Percentiles rank a stretch among this genome's conserved stretches.
These are phyloP conservation scores for Nasua narica DNA, from an alignment of 2,797 vertebrate genomes.

Conservation along the genomic window DNA sequence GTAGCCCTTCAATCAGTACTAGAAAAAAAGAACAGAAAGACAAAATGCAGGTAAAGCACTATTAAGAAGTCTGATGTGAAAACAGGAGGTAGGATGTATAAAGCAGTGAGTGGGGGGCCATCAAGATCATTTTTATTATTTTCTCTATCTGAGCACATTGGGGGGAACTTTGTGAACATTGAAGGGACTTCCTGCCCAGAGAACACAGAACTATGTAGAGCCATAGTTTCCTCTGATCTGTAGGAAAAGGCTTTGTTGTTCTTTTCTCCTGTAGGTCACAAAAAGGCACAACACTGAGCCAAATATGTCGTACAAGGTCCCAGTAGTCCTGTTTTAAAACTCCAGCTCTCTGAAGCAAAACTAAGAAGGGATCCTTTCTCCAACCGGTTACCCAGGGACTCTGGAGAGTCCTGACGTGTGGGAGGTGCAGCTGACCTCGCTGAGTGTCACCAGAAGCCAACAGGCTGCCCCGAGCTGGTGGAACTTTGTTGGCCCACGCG, in stretches of 20 bases:
- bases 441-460: not conserved
- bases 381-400: not conserved
- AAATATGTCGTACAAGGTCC: not conserved
- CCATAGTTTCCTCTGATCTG: not conserved
- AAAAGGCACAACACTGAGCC: not conserved
- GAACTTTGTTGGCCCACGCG: not conserved
- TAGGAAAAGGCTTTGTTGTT: not conserved
- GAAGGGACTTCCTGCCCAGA: not conserved
- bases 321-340: not conserved
- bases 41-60: not conserved
- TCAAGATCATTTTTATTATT: too few species aligned
- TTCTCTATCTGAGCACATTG: not conserved
- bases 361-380: not conserved
- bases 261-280: not conserved
- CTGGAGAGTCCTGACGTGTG: not conserved
- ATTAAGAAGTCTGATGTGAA: not conserved
- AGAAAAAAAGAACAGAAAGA: not conserved
- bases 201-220: rapidly evolving
- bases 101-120: not conserved
- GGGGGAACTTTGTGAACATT: not conserved
- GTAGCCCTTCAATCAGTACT: not conserved
- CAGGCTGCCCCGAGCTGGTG: not conserved
- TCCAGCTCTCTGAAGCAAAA: not conserved
- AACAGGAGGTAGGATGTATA: not conserved
- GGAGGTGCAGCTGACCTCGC: too few species aligned